Evolutionary conservation across 2,888 invertebrate genomes (phyloP).

Genomic region (Parapristionchus giblindavisi): DNA sequence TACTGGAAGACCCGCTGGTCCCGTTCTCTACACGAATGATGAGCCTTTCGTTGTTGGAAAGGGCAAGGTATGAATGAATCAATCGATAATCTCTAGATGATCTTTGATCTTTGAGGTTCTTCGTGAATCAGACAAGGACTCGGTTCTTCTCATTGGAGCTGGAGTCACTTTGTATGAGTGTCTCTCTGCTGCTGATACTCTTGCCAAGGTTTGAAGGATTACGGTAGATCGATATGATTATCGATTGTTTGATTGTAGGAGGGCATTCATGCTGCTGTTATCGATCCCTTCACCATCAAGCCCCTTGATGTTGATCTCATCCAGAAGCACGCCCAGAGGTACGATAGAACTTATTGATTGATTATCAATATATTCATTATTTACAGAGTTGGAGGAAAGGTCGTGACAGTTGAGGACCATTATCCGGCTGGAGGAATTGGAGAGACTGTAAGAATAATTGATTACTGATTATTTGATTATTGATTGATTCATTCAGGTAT

Average conservation of each 20-base stretch:
- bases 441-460: slow-evolving; percentile 82
- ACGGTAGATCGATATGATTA: slow-evolving; percentile 3
- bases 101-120: slow-evolving; percentile 77
- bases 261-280: slow-evolving; percentile 80
- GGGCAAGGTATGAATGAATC: slow-evolving; percentile 72
- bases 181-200: slow-evolving; percentile 79
- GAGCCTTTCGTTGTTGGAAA: slow-evolving; percentile 81
- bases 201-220: slow-evolving; percentile 47
- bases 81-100: neutral
- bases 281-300: slow-evolving; percentile 86
- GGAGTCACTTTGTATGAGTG: slow-evolving; percentile 94
- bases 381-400: slow-evolving; percentile 71
- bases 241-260: slow-evolving; percentile 39
- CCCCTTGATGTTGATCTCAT: slow-evolving; percentile 87
- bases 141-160: slow-evolving; percentile 87
- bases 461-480: too few species aligned
- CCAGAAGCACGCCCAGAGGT: slow-evolving; percentile 76
- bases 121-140: slow-evolving; percentile 80
- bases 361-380: neutral
- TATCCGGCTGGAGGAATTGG: slow-evolving; percentile 94
- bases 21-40: slow-evolving; percentile 85
- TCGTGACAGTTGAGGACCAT: slow-evolving; percentile 96
- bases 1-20: slow-evolving; percentile 89
- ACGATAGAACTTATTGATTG: slow-evolving; percentile 15
- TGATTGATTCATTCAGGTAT: slow-evolving; percentile 39